Evolutionary conservation across 1,140 invertebrate genomes (phyloP).

Genomic region (Drosophila malerkotliana): DNA sequence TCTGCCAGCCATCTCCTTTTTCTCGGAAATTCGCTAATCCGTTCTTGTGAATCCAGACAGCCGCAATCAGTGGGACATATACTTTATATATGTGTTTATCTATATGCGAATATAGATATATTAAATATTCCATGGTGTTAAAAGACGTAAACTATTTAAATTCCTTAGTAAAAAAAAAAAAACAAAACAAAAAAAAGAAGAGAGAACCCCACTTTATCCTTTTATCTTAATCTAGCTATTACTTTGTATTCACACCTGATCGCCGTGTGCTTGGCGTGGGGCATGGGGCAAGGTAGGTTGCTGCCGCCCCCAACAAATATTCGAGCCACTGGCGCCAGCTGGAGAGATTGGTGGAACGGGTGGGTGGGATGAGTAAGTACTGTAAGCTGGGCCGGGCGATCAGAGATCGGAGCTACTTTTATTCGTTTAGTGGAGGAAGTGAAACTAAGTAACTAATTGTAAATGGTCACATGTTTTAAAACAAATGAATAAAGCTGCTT

Average conservation of each 20-base stretch:
- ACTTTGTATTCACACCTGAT: conserved; percentile 11
- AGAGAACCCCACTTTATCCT: conserved; percentile 12
- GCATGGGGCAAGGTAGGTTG: no score
- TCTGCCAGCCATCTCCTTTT: background rate
- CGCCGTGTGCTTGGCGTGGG: background rate
- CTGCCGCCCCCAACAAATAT: no score
- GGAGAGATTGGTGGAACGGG: background rate
- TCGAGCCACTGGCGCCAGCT: no score
- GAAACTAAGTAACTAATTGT: conserved; percentile 64
- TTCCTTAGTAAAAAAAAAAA: conserved; percentile 58
- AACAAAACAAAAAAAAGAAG: background rate
- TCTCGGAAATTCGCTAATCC: background rate
- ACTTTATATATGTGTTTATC: conserved; percentile 16
- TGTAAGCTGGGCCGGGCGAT: conserved; percentile 11
- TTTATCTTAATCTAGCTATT: conserved; percentile 34
- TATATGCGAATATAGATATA: conserved; percentile 35
- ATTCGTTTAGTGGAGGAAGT: conserved; percentile 57
- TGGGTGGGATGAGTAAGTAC: conserved; percentile 2
- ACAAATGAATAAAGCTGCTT: conserved; percentile 51
- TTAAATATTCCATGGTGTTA: conserved; percentile 76
- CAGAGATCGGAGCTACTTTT: conserved; percentile 44
- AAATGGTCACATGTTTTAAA: conserved; percentile 67
- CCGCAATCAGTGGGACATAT: conserved; percentile 2
- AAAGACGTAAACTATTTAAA: conserved; percentile 66
- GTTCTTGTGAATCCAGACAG: conserved; percentile 4